Base-by-base conservation (phyloP, 2,113 vertebrate genomes). In the Machaerirhynchus nigripectus region DNA sequence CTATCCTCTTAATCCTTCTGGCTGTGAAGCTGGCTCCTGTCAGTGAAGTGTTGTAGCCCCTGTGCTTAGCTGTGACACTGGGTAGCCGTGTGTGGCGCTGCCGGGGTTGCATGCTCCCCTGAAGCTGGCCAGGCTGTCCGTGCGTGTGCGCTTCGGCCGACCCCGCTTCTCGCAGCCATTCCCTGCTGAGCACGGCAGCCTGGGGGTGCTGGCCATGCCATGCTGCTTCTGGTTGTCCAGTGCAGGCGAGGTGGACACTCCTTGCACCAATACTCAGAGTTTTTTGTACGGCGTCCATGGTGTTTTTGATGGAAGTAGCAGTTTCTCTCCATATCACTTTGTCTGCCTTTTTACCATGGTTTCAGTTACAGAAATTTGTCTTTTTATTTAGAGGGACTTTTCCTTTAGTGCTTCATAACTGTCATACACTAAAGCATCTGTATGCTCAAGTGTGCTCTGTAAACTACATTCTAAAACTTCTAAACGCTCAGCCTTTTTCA, bases 31-130 rank as follows among this genome's bases (percentile, higher is more conserved):
- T 70, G 90, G 92, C 95, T 79, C 33, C 79, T 78, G 90, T 93
- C 65, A 87, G 82, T 67, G 5, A 14, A 96, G 90, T 84, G 81
- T 87, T 44, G 91, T 93, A 85, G 81, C 92, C 89, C 57, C 85
- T 59, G 95, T 94, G 96, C 97, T 97, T 95, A 84, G 88, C 96
- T 96, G 95, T 92, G 94, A 21, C 84, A 37, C 60, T 27, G 59
- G 44, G 15, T 64, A 52, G 59, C 15, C 76, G 37, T 67, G 92
- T 84, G 87, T 77, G 90, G 50, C 47, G 82, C 69, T 81, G 89
- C 90, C 78, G 22, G 65, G 86, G 35, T 4, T 96, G 97, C 96
- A 96, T 97, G 97, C 90, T 93, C 37, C 11, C 65, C 65, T 15
- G 60, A 60, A 87, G 96, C 94, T 86, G 81, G 46, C 64, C 47